These are phyloP conservation scores for Tipula lateralis DNA, from an alignment of 2,888 invertebrate genomes.

Conservation along the genomic window DNA sequence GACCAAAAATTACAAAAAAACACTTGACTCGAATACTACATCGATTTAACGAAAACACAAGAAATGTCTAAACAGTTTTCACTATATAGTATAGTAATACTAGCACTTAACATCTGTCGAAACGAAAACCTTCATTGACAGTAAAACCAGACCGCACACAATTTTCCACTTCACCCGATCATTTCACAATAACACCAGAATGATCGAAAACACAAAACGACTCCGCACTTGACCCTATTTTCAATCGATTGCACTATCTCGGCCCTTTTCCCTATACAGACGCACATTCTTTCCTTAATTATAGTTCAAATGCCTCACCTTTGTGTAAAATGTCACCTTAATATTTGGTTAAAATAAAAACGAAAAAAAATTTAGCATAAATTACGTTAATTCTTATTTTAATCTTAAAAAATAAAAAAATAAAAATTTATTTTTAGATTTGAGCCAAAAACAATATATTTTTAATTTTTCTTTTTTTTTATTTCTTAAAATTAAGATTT, in stretches of 20 bases:
- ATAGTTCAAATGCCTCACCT: not conserved
- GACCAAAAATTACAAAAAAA: no score
- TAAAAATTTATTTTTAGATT: not conserved
- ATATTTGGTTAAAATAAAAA: not conserved
- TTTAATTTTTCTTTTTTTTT: conserved; percentile 12
- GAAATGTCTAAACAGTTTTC: no score
- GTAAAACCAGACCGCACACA: not conserved
- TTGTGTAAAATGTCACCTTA: not conserved
- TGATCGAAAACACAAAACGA: not conserved
- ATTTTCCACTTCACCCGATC: not conserved
- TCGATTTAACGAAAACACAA: no score
- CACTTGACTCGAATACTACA: no score
- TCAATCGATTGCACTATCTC: not conserved
- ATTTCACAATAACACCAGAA: not conserved
- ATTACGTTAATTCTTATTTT: conserved; percentile 25
- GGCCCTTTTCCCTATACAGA: not conserved
- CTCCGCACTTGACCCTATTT: not conserved
- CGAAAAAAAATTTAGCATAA: conserved; percentile 3
- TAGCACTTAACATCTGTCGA: not conserved
- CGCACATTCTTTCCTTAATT: not conserved
- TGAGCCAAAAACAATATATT: conserved; percentile 27
- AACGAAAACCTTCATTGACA: not conserved
- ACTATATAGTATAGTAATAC: no score
- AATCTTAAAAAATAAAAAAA: conserved; percentile 26
- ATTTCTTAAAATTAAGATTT: not conserved